Evolutionary conservation across 2,113 vertebrate genomes (phyloP), one percentile per base, ranked within the genome.

Genomic region (Sigmodon hispidus): DNA sequence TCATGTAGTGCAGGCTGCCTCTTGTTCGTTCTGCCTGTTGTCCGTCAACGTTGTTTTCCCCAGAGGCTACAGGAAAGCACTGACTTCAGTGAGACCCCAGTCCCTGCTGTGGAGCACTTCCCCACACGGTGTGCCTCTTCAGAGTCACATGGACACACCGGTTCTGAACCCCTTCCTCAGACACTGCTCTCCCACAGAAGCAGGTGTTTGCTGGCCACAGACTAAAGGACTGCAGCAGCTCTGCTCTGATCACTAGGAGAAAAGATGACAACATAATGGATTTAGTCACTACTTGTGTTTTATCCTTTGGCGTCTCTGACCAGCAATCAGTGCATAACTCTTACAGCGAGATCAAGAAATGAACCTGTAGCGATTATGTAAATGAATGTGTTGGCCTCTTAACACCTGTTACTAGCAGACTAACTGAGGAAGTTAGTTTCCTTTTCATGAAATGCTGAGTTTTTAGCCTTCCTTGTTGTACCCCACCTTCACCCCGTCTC

Each of bases 351-450:
- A 96, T 91, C 87, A 96, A 90, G 90, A 93, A 86, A 63, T 92
- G 94, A 96, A 96, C 93, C 97, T 70, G 13, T 70, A 94, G 94
- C 83, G 83, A 72, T 91, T 89, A 94, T 92, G 95, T 95, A 95
- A 98, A 95, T 94, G 97, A 95, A 95, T 86, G 67, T 89, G 92
- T 96, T 96, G 94, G 77, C 89, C 91, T 97, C 97, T 95, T 96
- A 83, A 94, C 15, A 4, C 92, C 95, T 97, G 95, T 96, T 98
- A 91, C 96, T 97, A 97, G 97, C 96, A 94, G 95, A 96, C 96
- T 97, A 97, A 97, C 93, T 97, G 90, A 97, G 97, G 97, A 96
- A 96, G 92, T 96, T 96, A 81, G 97, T 81, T 96, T 91, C 89
- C 86, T 85, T 95, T 96, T 80, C 93, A 96, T 94, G 97, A 97